phyloP scores from a whole-genome alignment of 2,797 vertebrate species.

The Poeciliopsis gracilis region DNA sequence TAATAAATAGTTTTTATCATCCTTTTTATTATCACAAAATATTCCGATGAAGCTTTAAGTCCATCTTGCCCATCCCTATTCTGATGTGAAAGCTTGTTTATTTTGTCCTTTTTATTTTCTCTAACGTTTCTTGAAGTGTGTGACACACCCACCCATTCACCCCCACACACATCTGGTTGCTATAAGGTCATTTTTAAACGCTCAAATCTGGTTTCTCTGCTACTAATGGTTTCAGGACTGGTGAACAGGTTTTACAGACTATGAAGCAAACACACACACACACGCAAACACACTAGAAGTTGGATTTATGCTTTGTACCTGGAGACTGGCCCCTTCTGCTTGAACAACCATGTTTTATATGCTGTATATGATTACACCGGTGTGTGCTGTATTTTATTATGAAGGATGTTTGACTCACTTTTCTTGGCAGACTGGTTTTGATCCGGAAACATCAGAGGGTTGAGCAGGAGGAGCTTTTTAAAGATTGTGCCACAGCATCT shows the following conservation, averaged over 20 bases:
- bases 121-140: constrained; percentile 21
- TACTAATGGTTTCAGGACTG: constrained; percentile 74
- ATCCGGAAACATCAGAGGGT: neutral
- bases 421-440: neutral
- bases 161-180: constrained; percentile 64
- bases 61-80: neutral
- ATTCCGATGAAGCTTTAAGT: too few species aligned
- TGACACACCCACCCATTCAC: constrained; percentile 38
- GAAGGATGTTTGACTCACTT: neutral
- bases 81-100: neutral
- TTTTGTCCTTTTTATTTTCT: constrained; percentile 4
- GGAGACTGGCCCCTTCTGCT: constrained; percentile 28
- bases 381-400: neutral
- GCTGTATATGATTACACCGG: constrained; percentile 8
- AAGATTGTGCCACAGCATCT: neutral
- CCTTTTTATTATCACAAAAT: too few species aligned
- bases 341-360: constrained; percentile 28
- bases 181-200: constrained; percentile 65
- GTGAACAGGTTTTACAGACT: constrained; percentile 63
- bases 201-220: constrained; percentile 48
- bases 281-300: constrained; percentile 47
- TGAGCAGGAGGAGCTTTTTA: neutral
- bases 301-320: constrained; percentile 42
- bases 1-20: too few species aligned
- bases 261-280: constrained; percentile 13